Conservation (phyloP, 2,797 vertebrate genomes). For the Leucoraja ocellata region DNA sequence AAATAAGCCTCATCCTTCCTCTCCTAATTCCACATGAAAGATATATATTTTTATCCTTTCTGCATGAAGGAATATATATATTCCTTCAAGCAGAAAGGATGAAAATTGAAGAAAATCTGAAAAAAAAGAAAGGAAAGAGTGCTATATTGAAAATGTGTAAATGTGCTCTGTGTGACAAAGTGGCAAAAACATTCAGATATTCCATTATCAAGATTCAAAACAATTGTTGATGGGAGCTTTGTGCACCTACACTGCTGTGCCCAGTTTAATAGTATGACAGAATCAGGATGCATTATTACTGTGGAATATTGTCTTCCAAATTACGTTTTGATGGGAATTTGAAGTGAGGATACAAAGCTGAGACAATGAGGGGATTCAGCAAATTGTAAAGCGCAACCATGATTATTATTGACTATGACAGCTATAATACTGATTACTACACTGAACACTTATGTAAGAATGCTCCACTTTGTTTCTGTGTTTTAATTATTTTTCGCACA, state of each 20-base stretch:
- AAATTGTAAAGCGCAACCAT: slow-evolving; percentile 49
- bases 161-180: slow-evolving; percentile 19
- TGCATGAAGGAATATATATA: not conserved
- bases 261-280: slow-evolving; percentile 48
- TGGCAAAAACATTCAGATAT: slow-evolving; percentile 24
- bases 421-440: slow-evolving; percentile 56
- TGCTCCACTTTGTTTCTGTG: slow-evolving; percentile 50
- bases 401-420: slow-evolving; percentile 62
- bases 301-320: slow-evolving; percentile 54
- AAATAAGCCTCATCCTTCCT: not conserved
- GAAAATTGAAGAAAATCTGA: slow-evolving; percentile 15
- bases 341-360: slow-evolving; percentile 57
- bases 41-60: too few species aligned
- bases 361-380: slow-evolving; percentile 60
- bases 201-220: slow-evolving; percentile 37
- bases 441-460: slow-evolving; percentile 46
- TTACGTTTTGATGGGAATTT: slow-evolving; percentile 57
- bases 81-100: not conserved
- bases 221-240: slow-evolving; percentile 36
- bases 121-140: not conserved
- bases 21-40: not conserved
- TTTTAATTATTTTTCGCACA: slow-evolving; percentile 61
- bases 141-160: not conserved
- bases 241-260: slow-evolving; percentile 39
- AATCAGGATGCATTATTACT: slow-evolving; percentile 46